These are phyloP conservation scores for Synergus laeviventris DNA, from an alignment of 2,888 invertebrate species.

Conservation along the genomic window DNA sequence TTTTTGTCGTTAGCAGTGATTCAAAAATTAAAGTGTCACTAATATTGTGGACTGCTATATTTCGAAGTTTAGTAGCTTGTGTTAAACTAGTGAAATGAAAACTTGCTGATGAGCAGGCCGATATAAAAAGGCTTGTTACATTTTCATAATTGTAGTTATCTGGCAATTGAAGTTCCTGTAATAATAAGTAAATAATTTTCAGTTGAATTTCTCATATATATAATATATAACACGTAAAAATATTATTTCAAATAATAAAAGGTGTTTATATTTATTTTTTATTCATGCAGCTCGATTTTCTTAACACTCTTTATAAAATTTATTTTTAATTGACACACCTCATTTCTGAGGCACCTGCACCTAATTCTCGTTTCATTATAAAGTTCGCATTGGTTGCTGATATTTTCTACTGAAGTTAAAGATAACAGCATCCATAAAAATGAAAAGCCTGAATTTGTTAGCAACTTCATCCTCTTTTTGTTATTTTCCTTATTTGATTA, in stretches of 20 bases:
- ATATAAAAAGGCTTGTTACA: conserved; percentile 57
- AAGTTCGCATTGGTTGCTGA: conserved; percentile 58
- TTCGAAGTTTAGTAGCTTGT: conserved; percentile 54
- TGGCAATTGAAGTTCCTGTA: conserved; percentile 63
- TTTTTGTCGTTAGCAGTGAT: conserved; percentile 50
- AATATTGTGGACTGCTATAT: conserved; percentile 63
- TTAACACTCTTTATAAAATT: neutral
- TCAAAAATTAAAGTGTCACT: conserved; percentile 57
- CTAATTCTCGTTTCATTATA: conserved; percentile 50
- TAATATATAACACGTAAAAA: neutral
- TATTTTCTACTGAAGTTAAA: conserved; percentile 43
- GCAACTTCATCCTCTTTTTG: conserved; percentile 16
- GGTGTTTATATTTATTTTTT: neutral
- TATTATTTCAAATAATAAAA: neutral
- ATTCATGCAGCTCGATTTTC: neutral
- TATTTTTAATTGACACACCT: conserved; percentile 53
- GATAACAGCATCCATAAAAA: conserved; percentile 20
- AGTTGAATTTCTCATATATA: too few relatives aligned
- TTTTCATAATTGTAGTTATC: conserved; percentile 59
- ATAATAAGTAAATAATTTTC: too few relatives aligned
- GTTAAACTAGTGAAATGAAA: conserved; percentile 58
- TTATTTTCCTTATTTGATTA: conserved; percentile 10
- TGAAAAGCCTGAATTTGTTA: neutral
- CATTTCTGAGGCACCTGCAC: conserved; percentile 59
- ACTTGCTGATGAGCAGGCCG: conserved; percentile 58